These are phyloP conservation scores for Gymnoscopelus braueri DNA, from an alignment of 2,797 vertebrate genomes.

Conservation along the genomic window DNA sequence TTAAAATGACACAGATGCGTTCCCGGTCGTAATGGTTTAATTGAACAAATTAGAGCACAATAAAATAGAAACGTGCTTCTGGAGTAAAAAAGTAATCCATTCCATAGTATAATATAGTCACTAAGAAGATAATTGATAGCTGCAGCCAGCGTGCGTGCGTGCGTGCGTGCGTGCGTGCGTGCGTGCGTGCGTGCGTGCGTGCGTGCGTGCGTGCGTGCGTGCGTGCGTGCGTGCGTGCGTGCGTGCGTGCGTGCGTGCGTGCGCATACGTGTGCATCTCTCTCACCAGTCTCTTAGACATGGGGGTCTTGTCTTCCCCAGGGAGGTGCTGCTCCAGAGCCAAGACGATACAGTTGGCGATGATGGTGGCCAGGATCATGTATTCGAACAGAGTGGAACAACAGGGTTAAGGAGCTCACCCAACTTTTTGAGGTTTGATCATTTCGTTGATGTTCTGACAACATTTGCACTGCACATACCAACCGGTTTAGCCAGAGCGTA, in stretches of 20 bases:
- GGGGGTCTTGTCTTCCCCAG: slow-evolving; percentile 96
- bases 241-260: slow-evolving; percentile 2
- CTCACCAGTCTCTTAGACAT: slow-evolving; percentile 97
- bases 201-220: background rate
- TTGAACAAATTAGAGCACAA: too few relatives aligned
- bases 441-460: background rate
- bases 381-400: slow-evolving; percentile 92
- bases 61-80: too few relatives aligned
- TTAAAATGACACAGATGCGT: too few relatives aligned
- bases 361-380: slow-evolving; percentile 98
- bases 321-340: slow-evolving; percentile 97
- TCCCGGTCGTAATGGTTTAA: too few relatives aligned
- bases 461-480: background rate
- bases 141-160: background rate
- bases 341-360: slow-evolving; percentile 98
- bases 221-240: background rate
- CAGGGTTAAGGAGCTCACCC: slow-evolving; percentile 83
- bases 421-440: background rate
- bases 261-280: background rate
- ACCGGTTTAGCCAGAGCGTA: too few relatives aligned
- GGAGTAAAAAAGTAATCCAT: too few relatives aligned
- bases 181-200: slow-evolving; percentile 13
- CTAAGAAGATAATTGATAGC: too few relatives aligned
- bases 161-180: background rate
- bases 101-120: background rate